Evolutionary conservation across 2,113 vertebrate genomes (phyloP), one percentile per base, ranked within the genome.

Genomic region (Bufo gargarizans): DNA sequence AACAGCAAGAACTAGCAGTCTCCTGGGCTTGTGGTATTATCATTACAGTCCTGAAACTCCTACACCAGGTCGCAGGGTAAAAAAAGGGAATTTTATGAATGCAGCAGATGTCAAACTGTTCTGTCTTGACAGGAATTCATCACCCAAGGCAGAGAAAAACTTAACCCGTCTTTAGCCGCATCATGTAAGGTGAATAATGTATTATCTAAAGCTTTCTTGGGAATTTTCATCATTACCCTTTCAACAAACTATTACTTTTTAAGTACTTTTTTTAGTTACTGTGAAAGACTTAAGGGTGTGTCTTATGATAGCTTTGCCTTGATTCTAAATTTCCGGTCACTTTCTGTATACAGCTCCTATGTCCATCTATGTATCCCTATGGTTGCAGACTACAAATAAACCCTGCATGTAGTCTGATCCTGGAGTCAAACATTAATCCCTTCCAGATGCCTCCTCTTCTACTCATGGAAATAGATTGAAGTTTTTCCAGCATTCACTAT

Each of bases 91-190:
- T 86, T 86, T 86, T 86, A 86, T 50, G 85, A 86, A 86, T 86
- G 85, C 85, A 79, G 85, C 85, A 86, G 55, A 86, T 86, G 85
- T 86, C 72, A 86, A 86, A 86, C 77, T 86, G 85, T 86, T 80
- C 76, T 79, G 77, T 86, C 85, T 86, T 86, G 85, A 78, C 49
- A 86, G 77, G 85, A 86, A 86, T 86, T 79, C n/a, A 86, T 78
- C 77, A 85, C 83, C 83, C 85, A 86, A 86, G 85, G 85, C 85
- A 80, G 59, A 53, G 81, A 84, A 69, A 71, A 71, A 7, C 47
- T 84, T 69, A 71, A 84, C 82, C 82, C 82, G 59, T 49, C 82
- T n/a, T 13, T 47, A 55, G 49, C 63, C 22, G 43, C 45, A 50
- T 16, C 81, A 47, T 82, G 59, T 82, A 63, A 63, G 58, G 20